These are phyloP conservation scores for Hypsopygia costalis DNA, from an alignment of 2,888 invertebrate genomes.

Conservation along the genomic window DNA sequence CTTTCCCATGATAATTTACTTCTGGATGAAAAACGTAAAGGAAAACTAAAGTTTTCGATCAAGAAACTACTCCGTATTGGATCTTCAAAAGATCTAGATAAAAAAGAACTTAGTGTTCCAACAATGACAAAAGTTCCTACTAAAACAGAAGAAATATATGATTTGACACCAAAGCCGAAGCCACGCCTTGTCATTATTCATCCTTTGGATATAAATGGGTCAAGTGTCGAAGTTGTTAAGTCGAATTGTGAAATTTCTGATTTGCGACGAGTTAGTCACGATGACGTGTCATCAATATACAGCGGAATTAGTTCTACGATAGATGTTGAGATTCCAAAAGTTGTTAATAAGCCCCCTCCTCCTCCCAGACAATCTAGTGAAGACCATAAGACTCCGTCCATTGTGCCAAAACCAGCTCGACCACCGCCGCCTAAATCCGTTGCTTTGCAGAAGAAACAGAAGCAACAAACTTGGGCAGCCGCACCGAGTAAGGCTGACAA, in stretches of 20 bases:
- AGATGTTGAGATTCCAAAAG: conserved; percentile 61
- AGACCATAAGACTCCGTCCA: conserved; percentile 72
- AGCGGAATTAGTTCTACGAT: conserved; percentile 62
- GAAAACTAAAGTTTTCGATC: conserved; percentile 87
- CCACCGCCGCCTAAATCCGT: conserved; percentile 88
- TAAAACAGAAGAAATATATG: conserved; percentile 77
- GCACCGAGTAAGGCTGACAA: conserved; percentile 68
- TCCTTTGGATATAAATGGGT: conserved; percentile 91
- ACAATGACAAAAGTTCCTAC: conserved; percentile 68
- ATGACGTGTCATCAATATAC: conserved; percentile 78
- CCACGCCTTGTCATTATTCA: conserved; percentile 92
- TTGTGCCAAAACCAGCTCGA: conserved; percentile 82
- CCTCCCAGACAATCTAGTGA: conserved; percentile 84
- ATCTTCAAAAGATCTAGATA: conserved; percentile 84
- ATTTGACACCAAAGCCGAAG: conserved; percentile 82
- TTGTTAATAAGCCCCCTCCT: conserved; percentile 85
- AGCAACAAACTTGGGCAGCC: conserved; percentile 68
- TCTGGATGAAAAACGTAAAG: conserved; percentile 83
- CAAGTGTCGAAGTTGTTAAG: conserved; percentile 89
- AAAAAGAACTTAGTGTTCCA: conserved; percentile 68
- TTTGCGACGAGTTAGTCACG: conserved; percentile 62
- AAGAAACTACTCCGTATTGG: conserved; percentile 92
- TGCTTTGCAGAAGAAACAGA: conserved; percentile 82
- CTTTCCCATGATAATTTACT: conserved; percentile 87
- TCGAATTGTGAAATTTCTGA: conserved; percentile 68